Conservation (phyloP, 2,888 invertebrate genomes). For the Ommatoiulus sabulosus region DNA sequence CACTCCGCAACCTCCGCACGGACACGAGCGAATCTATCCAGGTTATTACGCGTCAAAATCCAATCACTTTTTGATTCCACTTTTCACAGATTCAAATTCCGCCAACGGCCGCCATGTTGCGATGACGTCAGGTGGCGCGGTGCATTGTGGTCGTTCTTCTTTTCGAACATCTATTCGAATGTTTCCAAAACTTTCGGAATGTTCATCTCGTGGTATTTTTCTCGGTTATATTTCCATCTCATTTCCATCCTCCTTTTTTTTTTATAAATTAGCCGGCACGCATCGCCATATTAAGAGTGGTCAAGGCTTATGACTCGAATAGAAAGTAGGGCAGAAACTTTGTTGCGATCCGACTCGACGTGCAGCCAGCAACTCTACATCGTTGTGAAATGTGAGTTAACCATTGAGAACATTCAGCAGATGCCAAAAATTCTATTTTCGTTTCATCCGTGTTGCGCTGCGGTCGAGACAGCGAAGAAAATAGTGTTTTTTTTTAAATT, state of each 20-base stretch:
- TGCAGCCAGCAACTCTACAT: background rate
- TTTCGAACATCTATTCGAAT: background rate
- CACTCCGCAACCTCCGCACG: background rate
- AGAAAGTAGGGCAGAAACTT: constrained; percentile 24
- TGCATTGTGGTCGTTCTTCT: background rate
- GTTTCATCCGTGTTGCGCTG: background rate
- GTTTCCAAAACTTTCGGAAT: background rate
- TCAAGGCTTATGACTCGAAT: constrained; percentile 34
- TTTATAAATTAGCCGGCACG: background rate
- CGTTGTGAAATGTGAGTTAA: background rate
- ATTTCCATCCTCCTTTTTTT: constrained; percentile 6
- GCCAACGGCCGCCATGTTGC: background rate
- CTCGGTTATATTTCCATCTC: background rate
- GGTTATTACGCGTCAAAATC: background rate
- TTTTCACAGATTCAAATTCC: background rate
- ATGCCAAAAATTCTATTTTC: constrained; percentile 22
- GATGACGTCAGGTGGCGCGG: background rate
- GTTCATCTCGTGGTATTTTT: background rate
- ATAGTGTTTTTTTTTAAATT: background rate
- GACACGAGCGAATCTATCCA: background rate
- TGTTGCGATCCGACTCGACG: background rate
- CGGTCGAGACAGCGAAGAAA: background rate
- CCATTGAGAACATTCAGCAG: background rate
- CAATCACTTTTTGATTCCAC: background rate
- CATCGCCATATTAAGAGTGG: constrained; percentile 27